Evolutionary conservation across 2,797 vertebrate genomes (phyloP).

Genomic region (Phrynocephalus guinanensis): DNA sequence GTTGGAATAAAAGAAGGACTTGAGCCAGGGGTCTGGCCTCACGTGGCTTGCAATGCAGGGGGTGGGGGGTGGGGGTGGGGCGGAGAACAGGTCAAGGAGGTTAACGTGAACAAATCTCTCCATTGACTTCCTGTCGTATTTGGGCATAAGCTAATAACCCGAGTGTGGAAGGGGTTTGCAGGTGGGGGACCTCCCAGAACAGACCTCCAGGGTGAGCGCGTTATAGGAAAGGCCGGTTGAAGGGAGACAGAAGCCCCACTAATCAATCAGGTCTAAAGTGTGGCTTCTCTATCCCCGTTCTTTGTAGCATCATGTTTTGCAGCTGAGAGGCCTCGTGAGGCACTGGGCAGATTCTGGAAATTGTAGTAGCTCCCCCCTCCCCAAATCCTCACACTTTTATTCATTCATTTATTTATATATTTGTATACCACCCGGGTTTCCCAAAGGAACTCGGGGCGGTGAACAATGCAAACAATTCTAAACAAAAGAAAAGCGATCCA

Average conservation of each 20-base stretch:
- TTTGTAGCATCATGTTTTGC: not conserved
- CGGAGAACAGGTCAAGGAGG: conserved; percentile 35
- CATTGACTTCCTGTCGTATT: conserved; percentile 63
- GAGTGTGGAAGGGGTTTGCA: not conserved
- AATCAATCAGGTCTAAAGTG: no score
- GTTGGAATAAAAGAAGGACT: no score
- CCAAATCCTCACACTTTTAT: no score
- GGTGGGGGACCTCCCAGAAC: not conserved
- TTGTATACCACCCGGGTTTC: no score
- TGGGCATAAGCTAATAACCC: conserved; percentile 37
- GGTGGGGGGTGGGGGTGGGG: not conserved
- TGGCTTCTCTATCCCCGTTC: no score
- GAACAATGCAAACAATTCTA: no score
- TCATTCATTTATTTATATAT: no score
- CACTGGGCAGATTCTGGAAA: no score
- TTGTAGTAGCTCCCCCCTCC: no score
- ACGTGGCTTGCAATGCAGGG: not conserved
- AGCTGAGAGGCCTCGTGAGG: no score
- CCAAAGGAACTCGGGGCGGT: no score
- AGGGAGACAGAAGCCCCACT: not conserved
- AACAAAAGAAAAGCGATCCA: no score
- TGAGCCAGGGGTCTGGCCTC: not conserved
- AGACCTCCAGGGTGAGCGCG: accelerated
- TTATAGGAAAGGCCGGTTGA: not conserved
- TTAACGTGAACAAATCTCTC: conserved; percentile 66